Percentiles rank a stretch among this genome's conserved stretches.
These are phyloP conservation scores for Aphelenchoides bicaudatus DNA, from an alignment of 2,888 invertebrate species.

Conservation along the genomic window DNA sequence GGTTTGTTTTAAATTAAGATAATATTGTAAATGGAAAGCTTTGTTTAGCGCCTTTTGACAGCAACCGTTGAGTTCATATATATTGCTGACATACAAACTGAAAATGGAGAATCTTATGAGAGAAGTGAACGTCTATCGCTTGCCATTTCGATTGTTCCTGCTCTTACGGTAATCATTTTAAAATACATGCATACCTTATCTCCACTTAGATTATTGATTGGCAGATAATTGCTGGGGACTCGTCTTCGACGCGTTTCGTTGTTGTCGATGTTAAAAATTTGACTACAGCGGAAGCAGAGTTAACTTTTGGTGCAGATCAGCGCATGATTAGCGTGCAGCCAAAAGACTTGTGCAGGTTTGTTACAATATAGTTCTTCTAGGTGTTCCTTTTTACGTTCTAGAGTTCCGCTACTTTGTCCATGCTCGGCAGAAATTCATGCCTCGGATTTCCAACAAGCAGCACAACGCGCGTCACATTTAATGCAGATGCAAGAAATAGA, in stretches of 20 bases:
- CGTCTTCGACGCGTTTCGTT: constrained; percentile 44
- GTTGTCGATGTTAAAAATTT: constrained; percentile 57
- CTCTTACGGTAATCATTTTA: no score
- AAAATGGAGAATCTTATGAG: constrained; percentile 37
- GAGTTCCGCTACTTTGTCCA: constrained; percentile 57
- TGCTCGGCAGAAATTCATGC: constrained; percentile 58
- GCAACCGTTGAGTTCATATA: constrained; percentile 52
- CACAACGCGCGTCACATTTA: constrained; percentile 51
- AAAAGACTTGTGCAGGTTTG: constrained; percentile 54
- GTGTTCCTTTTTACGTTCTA: constrained; percentile 22
- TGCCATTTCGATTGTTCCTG: constrained; percentile 56
- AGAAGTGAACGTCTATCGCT: constrained; percentile 46
- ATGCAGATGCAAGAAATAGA: constrained; percentile 57
- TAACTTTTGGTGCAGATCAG: constrained; percentile 45
- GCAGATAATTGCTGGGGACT: constrained; percentile 52
- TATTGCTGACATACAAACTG: constrained; percentile 42
- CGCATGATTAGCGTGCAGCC: constrained; percentile 52
- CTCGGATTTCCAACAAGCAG: constrained; percentile 48
- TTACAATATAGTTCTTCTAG: background rate
- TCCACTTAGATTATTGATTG: no score
- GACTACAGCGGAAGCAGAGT: constrained; percentile 56
- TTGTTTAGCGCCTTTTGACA: constrained; percentile 42
- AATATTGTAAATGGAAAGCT: background rate
- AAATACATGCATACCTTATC: no score
- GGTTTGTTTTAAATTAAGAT: constrained; percentile 13